Base-by-base conservation (phyloP, 2,888 invertebrate species). In the Belgica antarctica region DNA sequence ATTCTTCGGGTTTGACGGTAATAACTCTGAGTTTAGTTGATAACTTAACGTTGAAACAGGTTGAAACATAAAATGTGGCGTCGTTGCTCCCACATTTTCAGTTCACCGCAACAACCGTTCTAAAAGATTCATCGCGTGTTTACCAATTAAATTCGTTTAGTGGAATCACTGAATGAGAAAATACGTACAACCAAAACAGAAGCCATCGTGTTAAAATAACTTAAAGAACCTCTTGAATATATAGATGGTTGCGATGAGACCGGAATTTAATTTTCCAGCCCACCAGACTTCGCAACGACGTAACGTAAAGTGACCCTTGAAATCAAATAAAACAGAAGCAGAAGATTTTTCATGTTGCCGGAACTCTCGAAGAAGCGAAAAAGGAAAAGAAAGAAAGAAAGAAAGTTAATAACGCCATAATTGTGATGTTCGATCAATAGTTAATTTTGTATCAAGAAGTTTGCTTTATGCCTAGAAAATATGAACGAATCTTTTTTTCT, bases 241-340 rank as follows among this genome's bases (percentile, higher is more conserved):
- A 22, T 2, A 17, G 19, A 52, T 24, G 57, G 7, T 46, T 28
- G 25, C 5, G 31, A 22, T 22, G 15, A 24, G 31, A 27, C 41
- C n/a, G 41, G 27, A 68, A 47, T 57, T 68, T 57, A 68, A 68
- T 68, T 68, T 68, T 68, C 68, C 68, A 52, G 52, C 57, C 47
- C 46, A 34, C 1, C 57, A 57, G 28, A 28, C 19, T 5, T 52
- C 28, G 4, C 15, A 24, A 25, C 41, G 25, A 46, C 2, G 19
- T 1, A 22, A 8, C 28, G 25, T 63, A 36, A 57, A 57, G 31
- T 68, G 68, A 57, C 57, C 57, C 68, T 68, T 52, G 24, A 68
- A 52, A 31, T 65, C 46, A 68, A 68, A 57, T 68, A 57, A 68
- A 68, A 27, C 22, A 47, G 28, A 25, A 52, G 19, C 22, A 28